Conservation (phyloP, 2,888 invertebrate species). For the Tetropium fuscum region DNA sequence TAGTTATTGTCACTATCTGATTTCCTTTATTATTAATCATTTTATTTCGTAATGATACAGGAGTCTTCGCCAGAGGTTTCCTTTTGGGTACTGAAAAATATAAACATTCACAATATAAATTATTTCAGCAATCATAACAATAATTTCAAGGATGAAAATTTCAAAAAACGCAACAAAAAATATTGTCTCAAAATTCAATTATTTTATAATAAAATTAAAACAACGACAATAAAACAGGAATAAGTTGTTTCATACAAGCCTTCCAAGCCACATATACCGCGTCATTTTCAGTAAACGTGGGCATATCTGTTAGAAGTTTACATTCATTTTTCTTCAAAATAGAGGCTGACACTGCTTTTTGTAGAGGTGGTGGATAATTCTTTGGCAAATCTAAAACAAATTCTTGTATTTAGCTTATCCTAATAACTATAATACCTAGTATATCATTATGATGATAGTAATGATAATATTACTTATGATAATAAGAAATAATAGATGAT, state of each 20-base stretch:
- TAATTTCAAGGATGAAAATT: no score
- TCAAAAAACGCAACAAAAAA: background rate
- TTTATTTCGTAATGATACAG: slow-evolving; percentile 3
- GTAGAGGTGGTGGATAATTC: slow-evolving; percentile 58
- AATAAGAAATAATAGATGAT: no score
- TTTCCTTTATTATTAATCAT: slow-evolving; percentile 13
- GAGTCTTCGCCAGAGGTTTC: slow-evolving; percentile 33
- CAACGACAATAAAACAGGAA: slow-evolving; percentile 6
- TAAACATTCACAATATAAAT: background rate
- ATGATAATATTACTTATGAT: no score
- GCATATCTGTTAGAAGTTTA: slow-evolving; percentile 37
- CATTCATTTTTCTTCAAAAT: slow-evolving; percentile 51
- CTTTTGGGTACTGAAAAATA: slow-evolving; percentile 44
- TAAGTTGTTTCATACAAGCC: slow-evolving; percentile 50
- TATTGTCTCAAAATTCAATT: background rate
- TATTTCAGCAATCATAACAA: background rate
- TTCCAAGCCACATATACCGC: slow-evolving; percentile 56
- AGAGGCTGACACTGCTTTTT: slow-evolving; percentile 61
- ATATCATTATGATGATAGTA: no score
- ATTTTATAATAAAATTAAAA: background rate
- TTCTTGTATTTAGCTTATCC: no score
- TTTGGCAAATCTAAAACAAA: slow-evolving; percentile 56
- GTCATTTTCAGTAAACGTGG: slow-evolving; percentile 47
- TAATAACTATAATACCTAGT: no score
- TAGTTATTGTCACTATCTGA: slow-evolving; percentile 37